Base-by-base conservation (phyloP, 2,888 invertebrate genomes). In the Microlaimidae sp. region DNA sequence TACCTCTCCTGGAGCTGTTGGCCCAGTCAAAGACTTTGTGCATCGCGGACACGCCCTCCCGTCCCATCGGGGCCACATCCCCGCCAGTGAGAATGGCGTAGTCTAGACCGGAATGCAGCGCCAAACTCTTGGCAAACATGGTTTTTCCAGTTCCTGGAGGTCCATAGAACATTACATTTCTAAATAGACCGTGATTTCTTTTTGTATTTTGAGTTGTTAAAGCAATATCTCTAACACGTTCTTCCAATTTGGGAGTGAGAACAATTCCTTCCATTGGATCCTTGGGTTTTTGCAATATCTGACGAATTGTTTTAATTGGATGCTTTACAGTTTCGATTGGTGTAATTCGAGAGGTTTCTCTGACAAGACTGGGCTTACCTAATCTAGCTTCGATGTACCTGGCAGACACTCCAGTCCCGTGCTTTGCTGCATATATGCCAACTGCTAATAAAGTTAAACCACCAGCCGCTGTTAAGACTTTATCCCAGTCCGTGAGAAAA, bases 81-180 rank as follows among this genome's bases (percentile, higher is more conserved):
- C 97, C 97, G 4, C 97, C 97, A 0, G 95, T 97, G 76, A 99
- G 79, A 59, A 99, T 90, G 1, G 97, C 97, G 69, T 89, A 99
- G 64, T 99, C 95, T 86, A 99, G 89, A 4, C 89, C 90, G 3
- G 93, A 95, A 73, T 97, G 92, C 65, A 82, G 81, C 0, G 97
- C 93, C 60, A 99, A 74, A 78, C 88, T 83, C 83, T 88, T 88
- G 1, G 88, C 87, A 74, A 90, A 90, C 76, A 90, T 79, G 0
- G 89, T 90, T 75, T 90, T 90, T 29, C 89, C 92, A n/a, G 90
- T 92, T 58, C 90, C 90, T 7, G 97, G 97, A 0, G 95, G 95
- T 1, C 97, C 97, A 71, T 97, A 87, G 84, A 99, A 89, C 47
- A 99, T 76, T 56, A 99, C 80, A 71, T 99, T 99, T 55, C 92